These are phyloP conservation scores for Tineola bisselliella DNA, from an alignment of 2,888 invertebrate species.

Conservation along the genomic window DNA sequence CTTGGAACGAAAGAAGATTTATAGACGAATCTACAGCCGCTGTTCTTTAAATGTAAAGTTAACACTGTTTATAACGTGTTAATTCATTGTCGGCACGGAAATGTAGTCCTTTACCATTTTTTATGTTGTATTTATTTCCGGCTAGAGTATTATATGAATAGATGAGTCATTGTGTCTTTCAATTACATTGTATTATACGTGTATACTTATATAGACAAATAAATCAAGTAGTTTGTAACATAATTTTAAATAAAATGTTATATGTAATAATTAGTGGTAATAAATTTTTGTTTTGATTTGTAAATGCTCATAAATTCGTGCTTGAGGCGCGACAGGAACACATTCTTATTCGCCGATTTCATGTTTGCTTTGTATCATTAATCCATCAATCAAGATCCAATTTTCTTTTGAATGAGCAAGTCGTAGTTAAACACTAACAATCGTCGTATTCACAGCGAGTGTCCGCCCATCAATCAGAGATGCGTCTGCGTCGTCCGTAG, in stretches of 20 bases:
- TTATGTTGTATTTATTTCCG: constrained; percentile 3
- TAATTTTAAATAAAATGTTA: neutral
- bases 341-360: constrained; percentile 19
- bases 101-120: neutral
- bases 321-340: neutral
- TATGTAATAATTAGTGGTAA: neutral
- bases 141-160: neutral
- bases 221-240: neutral
- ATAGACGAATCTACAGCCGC: neutral
- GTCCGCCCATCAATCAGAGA: constrained; percentile 57
- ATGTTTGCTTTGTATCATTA: constrained; percentile 65
- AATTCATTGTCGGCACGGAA: neutral
- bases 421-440: constrained; percentile 64
- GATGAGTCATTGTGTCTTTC: constrained; percentile 1
- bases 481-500: constrained; percentile 29
- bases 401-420: constrained; percentile 57
- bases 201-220: no score
- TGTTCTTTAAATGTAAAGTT: neutral
- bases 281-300: neutral
- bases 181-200: neutral
- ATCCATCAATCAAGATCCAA: constrained; percentile 63
- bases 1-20: neutral
- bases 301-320: neutral
- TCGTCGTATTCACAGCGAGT: constrained; percentile 28
- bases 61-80: neutral